Evolutionary conservation across 2,797 vertebrate genomes (phyloP), one percentile per base, ranked within the genome.

Genomic region (Scyliorhinus canicula): DNA sequence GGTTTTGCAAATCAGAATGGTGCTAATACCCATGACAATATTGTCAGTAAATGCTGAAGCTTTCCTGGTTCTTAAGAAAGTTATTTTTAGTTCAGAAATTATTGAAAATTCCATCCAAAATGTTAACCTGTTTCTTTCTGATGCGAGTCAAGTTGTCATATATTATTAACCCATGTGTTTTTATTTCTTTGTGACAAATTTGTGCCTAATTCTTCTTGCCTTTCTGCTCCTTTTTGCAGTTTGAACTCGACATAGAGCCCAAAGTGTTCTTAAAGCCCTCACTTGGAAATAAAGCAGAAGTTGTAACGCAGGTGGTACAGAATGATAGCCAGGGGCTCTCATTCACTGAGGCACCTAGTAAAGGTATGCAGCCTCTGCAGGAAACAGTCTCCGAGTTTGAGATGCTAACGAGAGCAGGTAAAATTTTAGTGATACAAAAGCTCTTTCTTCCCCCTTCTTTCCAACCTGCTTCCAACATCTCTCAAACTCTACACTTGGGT

Each of bases 201-300:
- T 65, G 9, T 69, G 85, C 47, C 77, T 95, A 57, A 71, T 12
- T 28, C 12, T 26, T 82, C 21, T 47, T 93, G 57, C 52, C 44
- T 77, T 82, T 50, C 93, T 95, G 2, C 26, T 95, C 96, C 5
- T 95, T 93, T 93, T 50, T 47, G 44, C 97, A 99, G 99, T 99
- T 99, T 96, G 98, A 99, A 96, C 97, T 99, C 96, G 99, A 99
- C 96, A 98, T 99, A 0, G 98, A 99, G 96, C 99, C 99, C 77
- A 98, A 98, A 86, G 97, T 97, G 95, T 97, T 97, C 85, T 96
- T 98, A 96, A 98, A 98, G 97, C 97, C 98, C 0, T 97, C 98
- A 95, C 96, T 96, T 95, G 97, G 95, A 86, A 96, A 97, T 95
- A 96, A 97, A 93, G 96, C 96, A 0, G 96, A 97, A 52, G 96